Conservation (phyloP, 2,113 vertebrate species). For the Apus apus region DNA sequence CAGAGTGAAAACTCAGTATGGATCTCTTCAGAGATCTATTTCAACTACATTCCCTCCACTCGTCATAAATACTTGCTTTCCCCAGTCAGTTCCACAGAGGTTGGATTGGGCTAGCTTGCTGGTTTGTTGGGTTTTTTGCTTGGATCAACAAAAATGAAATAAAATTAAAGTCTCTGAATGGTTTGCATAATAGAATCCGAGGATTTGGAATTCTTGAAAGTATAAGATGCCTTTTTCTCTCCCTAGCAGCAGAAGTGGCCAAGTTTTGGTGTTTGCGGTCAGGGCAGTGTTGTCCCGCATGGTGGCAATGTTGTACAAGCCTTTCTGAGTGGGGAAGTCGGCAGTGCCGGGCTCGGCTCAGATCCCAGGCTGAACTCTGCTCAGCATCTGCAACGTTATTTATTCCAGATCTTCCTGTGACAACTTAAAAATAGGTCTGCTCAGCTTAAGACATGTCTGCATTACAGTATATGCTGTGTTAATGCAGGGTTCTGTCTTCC, state of each 20-base stretch:
- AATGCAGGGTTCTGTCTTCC: neutral
- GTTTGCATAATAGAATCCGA: neutral
- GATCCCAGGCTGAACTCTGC: neutral
- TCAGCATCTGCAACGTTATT: neutral
- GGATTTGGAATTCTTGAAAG: neutral
- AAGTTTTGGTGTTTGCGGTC: too few species aligned
- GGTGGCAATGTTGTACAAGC: slow-evolving; percentile 22
- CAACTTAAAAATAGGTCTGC: neutral
- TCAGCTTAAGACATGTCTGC: neutral
- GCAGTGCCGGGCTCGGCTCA: neutral
- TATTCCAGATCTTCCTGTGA: neutral
- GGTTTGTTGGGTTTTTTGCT: neutral
- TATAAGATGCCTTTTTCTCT: neutral
- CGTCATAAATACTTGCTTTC: neutral
- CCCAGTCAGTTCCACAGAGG: rapidly evolving
- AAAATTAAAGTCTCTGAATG: neutral
- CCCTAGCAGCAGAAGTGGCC: neutral
- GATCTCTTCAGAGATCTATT: neutral
- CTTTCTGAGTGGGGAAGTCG: neutral
- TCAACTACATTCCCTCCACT: neutral
- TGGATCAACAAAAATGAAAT: neutral
- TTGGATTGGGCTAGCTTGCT: neutral
- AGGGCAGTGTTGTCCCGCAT: neutral
- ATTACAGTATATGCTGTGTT: neutral
- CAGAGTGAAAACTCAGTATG: neutral